phyloP scores from a whole-genome alignment of 2,113 vertebrate genomes.

The Pampusana beccarii region DNA sequence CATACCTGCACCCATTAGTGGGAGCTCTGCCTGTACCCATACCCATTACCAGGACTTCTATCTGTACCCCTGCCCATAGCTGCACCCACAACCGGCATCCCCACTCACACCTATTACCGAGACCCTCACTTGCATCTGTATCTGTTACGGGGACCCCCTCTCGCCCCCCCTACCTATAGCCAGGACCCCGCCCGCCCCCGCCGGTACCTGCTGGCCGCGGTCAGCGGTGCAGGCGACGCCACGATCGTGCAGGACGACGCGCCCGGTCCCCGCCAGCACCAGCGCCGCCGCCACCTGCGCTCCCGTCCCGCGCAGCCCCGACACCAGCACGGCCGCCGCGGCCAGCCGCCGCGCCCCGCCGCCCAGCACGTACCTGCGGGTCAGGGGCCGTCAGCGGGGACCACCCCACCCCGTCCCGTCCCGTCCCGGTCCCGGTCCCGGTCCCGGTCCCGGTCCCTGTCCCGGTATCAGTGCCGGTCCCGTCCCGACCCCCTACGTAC shows the following conservation, averaged over 20 bases:
- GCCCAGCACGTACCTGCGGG: conserved; percentile 84
- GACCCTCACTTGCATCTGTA: too few relatives aligned
- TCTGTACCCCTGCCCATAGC: too few relatives aligned
- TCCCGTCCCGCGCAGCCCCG: conserved; percentile 87
- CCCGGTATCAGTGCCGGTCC: too few relatives aligned
- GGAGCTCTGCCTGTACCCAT: too few relatives aligned
- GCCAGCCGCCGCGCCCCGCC: conserved; percentile 76
- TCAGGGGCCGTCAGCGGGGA: background rate
- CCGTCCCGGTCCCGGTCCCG: background rate
- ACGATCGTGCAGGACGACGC: conserved; percentile 86
- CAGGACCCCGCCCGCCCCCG: background rate
- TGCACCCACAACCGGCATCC: background rate
- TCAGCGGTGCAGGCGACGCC: conserved; percentile 69
- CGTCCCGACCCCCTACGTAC: conserved; percentile 68
- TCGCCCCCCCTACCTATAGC: background rate
- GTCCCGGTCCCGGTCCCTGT: too few relatives aligned
- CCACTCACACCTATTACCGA: background rate
- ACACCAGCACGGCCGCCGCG: conserved; percentile 77
- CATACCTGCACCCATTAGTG: background rate
- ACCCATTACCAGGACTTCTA: too few relatives aligned
- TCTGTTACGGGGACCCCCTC: background rate
- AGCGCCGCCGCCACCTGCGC: conserved; percentile 90
- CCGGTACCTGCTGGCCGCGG: conserved; percentile 83
- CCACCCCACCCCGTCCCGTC: too few relatives aligned
- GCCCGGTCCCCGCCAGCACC: conserved; percentile 84